These are phyloP conservation scores for Onychomys arenicola DNA, from an alignment of 2,797 vertebrate species.

Conservation along the genomic window DNA sequence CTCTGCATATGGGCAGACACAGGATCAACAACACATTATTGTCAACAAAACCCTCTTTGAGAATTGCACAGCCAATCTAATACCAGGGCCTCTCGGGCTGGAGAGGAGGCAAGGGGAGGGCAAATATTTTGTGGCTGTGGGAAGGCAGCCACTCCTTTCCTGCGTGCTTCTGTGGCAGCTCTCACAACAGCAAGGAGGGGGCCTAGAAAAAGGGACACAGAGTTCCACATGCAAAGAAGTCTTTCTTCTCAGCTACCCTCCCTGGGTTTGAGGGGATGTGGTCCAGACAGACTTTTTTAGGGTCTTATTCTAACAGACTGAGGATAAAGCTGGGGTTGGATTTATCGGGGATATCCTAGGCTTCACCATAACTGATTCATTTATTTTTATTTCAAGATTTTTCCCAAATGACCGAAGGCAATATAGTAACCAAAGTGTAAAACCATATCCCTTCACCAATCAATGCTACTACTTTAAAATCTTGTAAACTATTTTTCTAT, in stretches of 20 bases:
- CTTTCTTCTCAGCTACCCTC: neutral
- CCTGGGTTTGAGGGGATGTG: neutral
- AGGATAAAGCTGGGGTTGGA: neutral
- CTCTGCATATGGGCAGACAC: neutral
- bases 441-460: neutral
- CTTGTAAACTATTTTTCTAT: conserved; percentile 20
- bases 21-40: neutral
- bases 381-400: neutral
- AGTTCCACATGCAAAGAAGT: neutral
- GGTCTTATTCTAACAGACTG: neutral
- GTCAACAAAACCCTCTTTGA: neutral
- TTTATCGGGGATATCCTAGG: neutral
- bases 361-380: neutral
- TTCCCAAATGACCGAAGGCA: conserved; percentile 9
- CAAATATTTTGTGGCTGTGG: neutral
- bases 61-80: neutral
- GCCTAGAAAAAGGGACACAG: neutral
- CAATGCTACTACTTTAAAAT: neutral
- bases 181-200: neutral
- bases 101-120: neutral
- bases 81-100: neutral
- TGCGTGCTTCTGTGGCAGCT: neutral
- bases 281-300: neutral
- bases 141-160: neutral
- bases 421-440: neutral